A percentile compares a stretch with the other conserved stretches of the same genome.
Evolutionary conservation across 2,113 vertebrate genomes (phyloP).

Genomic region (Onychorhynchus coronatus): DNA sequence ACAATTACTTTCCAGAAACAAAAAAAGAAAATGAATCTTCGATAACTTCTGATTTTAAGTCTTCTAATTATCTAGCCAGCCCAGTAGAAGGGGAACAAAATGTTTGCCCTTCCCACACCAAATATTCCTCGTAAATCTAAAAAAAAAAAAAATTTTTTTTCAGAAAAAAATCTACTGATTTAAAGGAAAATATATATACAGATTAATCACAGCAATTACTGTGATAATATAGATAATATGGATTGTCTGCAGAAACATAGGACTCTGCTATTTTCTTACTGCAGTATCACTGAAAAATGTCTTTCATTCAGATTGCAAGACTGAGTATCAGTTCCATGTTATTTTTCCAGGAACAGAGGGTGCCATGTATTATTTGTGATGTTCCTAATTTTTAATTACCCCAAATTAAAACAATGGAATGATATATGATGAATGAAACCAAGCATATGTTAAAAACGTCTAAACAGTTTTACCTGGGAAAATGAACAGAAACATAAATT

Average conservation of each 20-base stretch:
- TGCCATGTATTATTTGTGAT: slow-evolving; percentile 61
- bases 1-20: neutral
- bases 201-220: slow-evolving; percentile 13
- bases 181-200: neutral
- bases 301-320: neutral
- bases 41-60: slow-evolving; percentile 13
- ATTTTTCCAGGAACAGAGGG: neutral
- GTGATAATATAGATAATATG: slow-evolving; percentile 17
- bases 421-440: slow-evolving; percentile 41
- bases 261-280: neutral
- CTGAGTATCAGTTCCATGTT: neutral
- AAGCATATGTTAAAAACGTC: slow-evolving; percentile 34
- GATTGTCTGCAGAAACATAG: neutral
- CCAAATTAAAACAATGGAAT: slow-evolving; percentile 38
- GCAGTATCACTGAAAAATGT: neutral
- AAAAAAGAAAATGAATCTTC: neutral
- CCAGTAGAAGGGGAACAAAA: slow-evolving; percentile 13
- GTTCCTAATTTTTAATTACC: slow-evolving; percentile 66
- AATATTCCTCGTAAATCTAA: neutral
- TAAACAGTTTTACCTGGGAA: slow-evolving; percentile 68
- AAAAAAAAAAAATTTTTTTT: neutral
- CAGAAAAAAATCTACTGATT: neutral
- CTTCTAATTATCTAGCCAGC: neutral
- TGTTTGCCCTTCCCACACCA: slow-evolving; percentile 29
- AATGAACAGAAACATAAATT: slow-evolving; percentile 70